Evolutionary conservation across 2,797 vertebrate genomes (phyloP), one percentile per base, ranked within the genome.

Genomic region (Melanotaenia nigrans): DNA sequence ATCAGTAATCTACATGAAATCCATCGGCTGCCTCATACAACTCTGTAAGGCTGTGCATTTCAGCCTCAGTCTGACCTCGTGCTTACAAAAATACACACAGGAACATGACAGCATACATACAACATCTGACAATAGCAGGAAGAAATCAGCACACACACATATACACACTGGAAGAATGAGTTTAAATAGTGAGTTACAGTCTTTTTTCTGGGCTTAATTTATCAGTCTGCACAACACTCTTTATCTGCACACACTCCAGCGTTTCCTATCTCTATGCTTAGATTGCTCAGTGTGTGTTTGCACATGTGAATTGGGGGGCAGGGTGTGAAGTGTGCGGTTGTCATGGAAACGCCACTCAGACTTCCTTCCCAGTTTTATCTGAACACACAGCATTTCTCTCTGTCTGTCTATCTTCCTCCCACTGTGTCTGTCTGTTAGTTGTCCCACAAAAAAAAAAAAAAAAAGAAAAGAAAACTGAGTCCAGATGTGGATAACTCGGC

Each of bases 311-410:
- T 38, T 7, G 13, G 53, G 71, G 62, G 79, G 81, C 49, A 72
- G 87, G 85, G 85, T 82, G 85, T 67, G 86, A 81, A 89, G 85
- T 85, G 85, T 79, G 82, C 57, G 53, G 90, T 90, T 86, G 90
- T 89, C 91, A 89, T 90, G 79, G 87, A 78, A 93, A 92, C 92
- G 72, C 51, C 73, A 85, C 81, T 90, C 85, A 78, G 85, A 92
- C 90, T 93, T 94, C 92, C 92, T 92, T 93, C 87, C 89, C 81
- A 75, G 75, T 87, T 85, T 88, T 83, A 87, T 92, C 79, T 55
- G 68, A 90, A 86, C 71, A 13, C 71, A 49, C 88, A 85, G 86
- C 81, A 81, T 90, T 90, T 81, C 86, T 77, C 85, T 69, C 78
- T 25, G 40, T 86, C 85, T 84, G 83, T 81, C 61, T 65, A 72